Evolutionary conservation across 2,888 invertebrate species (phyloP), one percentile per base, ranked within the genome.

Genomic region (Stenolophus ochropezus): DNA sequence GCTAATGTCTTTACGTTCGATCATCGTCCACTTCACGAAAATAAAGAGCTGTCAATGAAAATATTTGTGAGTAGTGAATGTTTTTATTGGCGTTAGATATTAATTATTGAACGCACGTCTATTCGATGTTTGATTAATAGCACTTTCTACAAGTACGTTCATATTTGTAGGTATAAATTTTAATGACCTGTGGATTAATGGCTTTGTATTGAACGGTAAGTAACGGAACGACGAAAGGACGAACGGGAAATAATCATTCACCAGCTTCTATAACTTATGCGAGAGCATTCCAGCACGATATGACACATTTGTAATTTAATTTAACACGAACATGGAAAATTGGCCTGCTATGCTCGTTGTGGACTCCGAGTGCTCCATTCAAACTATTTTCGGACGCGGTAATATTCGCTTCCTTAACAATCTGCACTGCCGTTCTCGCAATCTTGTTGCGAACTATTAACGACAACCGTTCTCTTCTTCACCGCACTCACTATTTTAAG

Each of bases 251-350:
- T 51, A 75, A 75, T 53, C 75, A 25, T 75, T 75, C 75, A 51
- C 23, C 27, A 53, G 75, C 53, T 75, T 75, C 74, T 75, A 75
- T 75, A 75, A 75, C 53, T 51, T 75, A 75, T 75, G 53, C 53
- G 53, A 8, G n/a, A 23, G 75, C 56, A 75, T 75, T 75, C 75
- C 25, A 16, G 51, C 75, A 75, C 56, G 75, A 16, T 25, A 75
- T 27, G 75, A 75, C 75, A 75, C 27, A 53, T 75, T 75, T 53
- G 53, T 56, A 75, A 75, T 75, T 75, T 75, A 75, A 75, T 75
- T 75, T 56, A 51, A 53, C 75, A 75, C 75, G 75, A 75, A 75
- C 53, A 75, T 53, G 25, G 53, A 53, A 75, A 51, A 75, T 75
- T 75, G 53, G 75, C 23, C 27, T 75, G 42, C 16, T 27, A 27